Evolutionary conservation across 1,140 invertebrate genomes (phyloP), one percentile per base, ranked within the genome.

Genomic region (Stratiolaelaps scimitus): DNA sequence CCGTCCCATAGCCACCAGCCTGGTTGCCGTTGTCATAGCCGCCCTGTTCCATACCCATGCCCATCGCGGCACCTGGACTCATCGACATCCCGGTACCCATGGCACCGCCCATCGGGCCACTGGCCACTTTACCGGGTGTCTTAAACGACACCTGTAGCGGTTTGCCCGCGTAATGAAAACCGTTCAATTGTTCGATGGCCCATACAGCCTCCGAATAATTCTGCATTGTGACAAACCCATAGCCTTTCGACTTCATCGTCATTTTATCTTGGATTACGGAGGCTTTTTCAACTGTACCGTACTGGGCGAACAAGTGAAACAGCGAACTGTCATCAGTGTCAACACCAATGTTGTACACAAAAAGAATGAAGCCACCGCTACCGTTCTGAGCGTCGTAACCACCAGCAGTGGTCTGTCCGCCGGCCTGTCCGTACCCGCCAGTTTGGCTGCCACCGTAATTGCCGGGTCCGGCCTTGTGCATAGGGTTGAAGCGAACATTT

Each of bases 211-310:
- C 76, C 26, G 75, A 71, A 67, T 75, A 74, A 68, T 74, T 76
- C 23, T 74, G 70, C 77, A 78, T 78, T 23, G 77, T 78, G 6
- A 79, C 77, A 72, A 78, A 79, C 6, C 76, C 77, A 72, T 72
- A 78, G 19, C 76, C 76, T 70, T 77, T 78, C 66, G 75, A 72
- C 45, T 72, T 67, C 56, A 71, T 71, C 56, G 75, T 74, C 40
- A 70, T 69, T 53, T 72, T 71, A 46, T 77, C 75, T 65, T 73
- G 69, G 17, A 78, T 74, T 19, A 78, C 73, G 68, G 77, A 76
- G 6, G 75, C 75, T 66, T 77, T 77, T 43, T 73, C 70, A 2
- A 79, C 74, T 7, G 72, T 73, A 26, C 78, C 78, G 69, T 75
- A 78, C 0, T 73, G 71, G 10, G 72, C 72, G 69, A 79, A 78